Evolutionary conservation across 2,888 invertebrate species (phyloP).

Genomic region (Hesperia comma): DNA sequence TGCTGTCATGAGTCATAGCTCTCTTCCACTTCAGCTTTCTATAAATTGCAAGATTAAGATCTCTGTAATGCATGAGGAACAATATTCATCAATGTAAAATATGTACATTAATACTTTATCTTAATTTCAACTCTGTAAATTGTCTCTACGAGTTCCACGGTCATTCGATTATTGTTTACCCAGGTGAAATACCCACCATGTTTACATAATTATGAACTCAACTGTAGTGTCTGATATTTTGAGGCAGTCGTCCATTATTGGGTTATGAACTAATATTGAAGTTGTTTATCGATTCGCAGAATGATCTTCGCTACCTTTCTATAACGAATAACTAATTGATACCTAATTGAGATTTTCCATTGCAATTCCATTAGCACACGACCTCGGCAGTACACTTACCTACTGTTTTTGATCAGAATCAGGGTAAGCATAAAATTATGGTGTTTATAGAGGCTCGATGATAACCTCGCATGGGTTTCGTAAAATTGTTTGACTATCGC

Average conservation of each 20-base stretch:
- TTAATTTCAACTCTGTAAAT: not conserved
- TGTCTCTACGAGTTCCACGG: not conserved
- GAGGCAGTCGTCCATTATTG: not conserved
- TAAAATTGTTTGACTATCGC: not conserved
- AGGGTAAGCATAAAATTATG: too few relatives aligned
- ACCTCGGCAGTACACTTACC: not conserved
- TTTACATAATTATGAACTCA: not conserved
- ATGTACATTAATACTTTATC: not conserved
- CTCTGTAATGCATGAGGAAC: too few relatives aligned
- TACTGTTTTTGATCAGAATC: too few relatives aligned
- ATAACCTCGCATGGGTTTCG: too few relatives aligned
- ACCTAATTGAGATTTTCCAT: slow-evolving; percentile 8
- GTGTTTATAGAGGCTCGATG: too few relatives aligned
- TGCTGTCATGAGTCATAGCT: too few relatives aligned
- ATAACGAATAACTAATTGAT: slow-evolving; percentile 3
- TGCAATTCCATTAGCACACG: not conserved
- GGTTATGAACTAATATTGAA: not conserved
- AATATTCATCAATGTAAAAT: too few relatives aligned
- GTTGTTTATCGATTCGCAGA: not conserved
- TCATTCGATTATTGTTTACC: slow-evolving; percentile 1
- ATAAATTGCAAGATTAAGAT: too few relatives aligned
- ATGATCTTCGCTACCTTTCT: not conserved
- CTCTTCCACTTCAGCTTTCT: too few relatives aligned
- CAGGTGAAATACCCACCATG: not conserved
- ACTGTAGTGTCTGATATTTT: not conserved